Percentiles rank a stretch among this genome's conserved stretches.
Evolutionary conservation across 2,113 vertebrate species (phyloP).

Genomic region (Odocoileus hemionus): DNA sequence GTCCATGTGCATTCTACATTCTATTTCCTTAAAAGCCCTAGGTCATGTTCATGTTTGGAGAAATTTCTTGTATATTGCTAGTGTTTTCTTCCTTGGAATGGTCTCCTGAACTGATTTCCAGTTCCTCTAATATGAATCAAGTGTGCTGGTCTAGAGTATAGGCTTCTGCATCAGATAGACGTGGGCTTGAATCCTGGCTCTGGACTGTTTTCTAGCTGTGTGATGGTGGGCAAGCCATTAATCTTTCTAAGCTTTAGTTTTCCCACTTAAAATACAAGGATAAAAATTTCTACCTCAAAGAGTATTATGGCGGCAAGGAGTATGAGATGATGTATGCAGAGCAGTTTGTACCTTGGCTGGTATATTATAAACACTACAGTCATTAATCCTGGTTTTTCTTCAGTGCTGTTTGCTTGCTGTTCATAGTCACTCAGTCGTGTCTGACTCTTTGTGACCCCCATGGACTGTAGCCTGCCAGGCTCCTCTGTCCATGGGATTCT

Average conservation of each 20-base stretch:
- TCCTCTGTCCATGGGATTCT: background rate
- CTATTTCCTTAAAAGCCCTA: background rate
- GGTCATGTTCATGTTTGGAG: background rate
- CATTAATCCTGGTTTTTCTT: background rate
- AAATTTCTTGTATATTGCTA: background rate
- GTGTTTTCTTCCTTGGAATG: background rate
- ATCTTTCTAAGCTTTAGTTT: background rate
- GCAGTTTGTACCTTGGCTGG: background rate
- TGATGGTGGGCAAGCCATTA: background rate
- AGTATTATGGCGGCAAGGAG: background rate
- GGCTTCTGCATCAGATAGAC: background rate
- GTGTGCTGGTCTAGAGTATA: background rate
- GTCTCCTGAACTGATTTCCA: background rate
- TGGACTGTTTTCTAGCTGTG: background rate
- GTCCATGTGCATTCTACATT: background rate
- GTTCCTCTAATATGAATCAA: background rate
- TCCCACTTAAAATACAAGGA: background rate
- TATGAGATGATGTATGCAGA: background rate
- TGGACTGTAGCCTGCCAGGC: rapidly evolving
- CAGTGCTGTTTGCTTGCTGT: background rate
- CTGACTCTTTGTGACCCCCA: background rate
- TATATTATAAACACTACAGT: background rate
- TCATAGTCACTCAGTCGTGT: background rate
- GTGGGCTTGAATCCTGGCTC: background rate
- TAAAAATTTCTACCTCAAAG: background rate